These are phyloP conservation scores for Nycticebus coucang DNA, from an alignment of 2,113 vertebrate species.

Conservation along the genomic window DNA sequence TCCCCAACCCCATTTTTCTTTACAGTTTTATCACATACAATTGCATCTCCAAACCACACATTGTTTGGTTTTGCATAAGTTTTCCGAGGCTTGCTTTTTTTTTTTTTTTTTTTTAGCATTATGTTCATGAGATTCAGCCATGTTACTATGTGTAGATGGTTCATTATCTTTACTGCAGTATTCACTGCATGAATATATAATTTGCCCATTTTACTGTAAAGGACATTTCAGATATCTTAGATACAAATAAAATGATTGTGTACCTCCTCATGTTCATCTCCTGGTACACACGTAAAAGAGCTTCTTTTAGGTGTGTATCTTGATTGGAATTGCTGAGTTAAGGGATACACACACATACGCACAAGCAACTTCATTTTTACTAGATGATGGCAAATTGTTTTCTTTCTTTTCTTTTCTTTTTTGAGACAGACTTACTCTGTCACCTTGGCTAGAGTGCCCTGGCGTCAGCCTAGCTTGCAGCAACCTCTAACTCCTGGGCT, in stretches of 20 bases:
- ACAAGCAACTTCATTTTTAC: neutral
- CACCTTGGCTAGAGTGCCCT: no score
- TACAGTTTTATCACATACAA: neutral
- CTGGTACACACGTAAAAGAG: neutral
- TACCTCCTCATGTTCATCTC: no score
- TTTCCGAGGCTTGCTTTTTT: slow-evolving; percentile 7
- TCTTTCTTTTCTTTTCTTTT: neutral
- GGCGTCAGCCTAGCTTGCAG: no score
- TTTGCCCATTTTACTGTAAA: slow-evolving; percentile 11
- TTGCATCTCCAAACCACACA: neutral
- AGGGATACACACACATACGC: neutral
- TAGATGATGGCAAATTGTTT: neutral
- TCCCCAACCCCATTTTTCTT: neutral
- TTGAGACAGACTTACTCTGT: no score
- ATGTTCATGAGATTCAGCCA: neutral
- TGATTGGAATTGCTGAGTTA: neutral
- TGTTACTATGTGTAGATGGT: neutral
- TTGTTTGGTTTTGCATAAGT: neutral
- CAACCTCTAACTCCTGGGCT: no score
- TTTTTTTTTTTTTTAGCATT: neutral
- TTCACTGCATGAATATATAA: neutral
- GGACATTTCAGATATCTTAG: neutral
- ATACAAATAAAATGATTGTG: neutral
- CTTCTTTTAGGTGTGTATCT: neutral
- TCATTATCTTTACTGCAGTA: neutral